These are phyloP conservation scores for Xyrichtys novacula DNA, from an alignment of 2,797 vertebrate genomes.

Conservation along the genomic window DNA sequence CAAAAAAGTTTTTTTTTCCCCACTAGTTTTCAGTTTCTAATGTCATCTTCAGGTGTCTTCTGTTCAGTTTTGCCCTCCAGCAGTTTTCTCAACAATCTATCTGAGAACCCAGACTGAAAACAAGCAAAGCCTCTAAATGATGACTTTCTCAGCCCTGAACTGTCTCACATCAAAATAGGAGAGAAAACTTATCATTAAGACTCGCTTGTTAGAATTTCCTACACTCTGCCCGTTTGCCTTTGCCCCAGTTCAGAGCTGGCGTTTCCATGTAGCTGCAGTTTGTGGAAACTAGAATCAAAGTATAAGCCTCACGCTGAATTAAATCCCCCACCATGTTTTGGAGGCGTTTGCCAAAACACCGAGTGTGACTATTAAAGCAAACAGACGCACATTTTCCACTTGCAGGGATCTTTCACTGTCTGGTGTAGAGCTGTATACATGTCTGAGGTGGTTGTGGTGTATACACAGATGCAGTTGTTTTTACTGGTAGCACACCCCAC, in stretches of 20 bases:
- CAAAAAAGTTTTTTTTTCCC: neutral
- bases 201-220: conserved; percentile 22
- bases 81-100: conserved; percentile 20
- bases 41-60: conserved; percentile 28
- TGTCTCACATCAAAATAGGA: conserved; percentile 19
- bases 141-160: conserved; percentile 19
- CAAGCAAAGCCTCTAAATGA: conserved; percentile 20
- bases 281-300: conserved; percentile 67
- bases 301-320: conserved; percentile 40
- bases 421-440: conserved; percentile 59
- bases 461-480: conserved; percentile 75
- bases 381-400: conserved; percentile 79
- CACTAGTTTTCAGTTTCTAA: neutral
- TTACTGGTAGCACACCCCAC: conserved; percentile 49
- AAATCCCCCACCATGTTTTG: conserved; percentile 58
- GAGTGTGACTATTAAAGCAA: conserved; percentile 77
- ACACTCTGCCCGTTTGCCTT: conserved; percentile 19
- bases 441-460: conserved; percentile 65
- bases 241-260: conserved; percentile 29
- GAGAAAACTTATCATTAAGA: conserved; percentile 19
- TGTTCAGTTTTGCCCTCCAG: conserved; percentile 2
- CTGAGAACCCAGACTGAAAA: neutral
- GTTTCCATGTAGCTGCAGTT: conserved; percentile 23
- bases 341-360: conserved; percentile 65
- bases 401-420: conserved; percentile 67